Evolutionary conservation across 2,797 vertebrate species (phyloP).

Genomic region (Caiman crocodilus): DNA sequence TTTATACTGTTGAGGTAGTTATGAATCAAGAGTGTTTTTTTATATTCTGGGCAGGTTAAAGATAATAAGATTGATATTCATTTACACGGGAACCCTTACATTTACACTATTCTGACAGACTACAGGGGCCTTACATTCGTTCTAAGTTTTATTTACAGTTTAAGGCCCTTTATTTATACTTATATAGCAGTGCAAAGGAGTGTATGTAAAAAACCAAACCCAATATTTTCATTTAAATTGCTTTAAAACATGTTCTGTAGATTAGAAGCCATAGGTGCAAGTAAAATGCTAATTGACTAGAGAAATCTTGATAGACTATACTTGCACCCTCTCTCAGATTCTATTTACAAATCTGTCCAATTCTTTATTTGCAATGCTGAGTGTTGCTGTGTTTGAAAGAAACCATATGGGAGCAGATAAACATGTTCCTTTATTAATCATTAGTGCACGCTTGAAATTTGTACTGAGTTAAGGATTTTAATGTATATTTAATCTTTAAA

Average conservation of each 20-base stretch:
- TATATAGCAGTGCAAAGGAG: neutral
- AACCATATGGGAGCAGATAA: neutral
- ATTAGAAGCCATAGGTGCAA: neutral
- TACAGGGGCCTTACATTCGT: neutral
- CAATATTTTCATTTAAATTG: neutral
- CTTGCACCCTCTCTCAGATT: neutral
- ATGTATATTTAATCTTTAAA: slow-evolving; percentile 59
- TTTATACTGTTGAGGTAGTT: neutral
- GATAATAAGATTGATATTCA: neutral
- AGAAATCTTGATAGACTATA: neutral
- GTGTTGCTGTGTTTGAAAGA: neutral
- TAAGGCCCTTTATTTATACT: neutral
- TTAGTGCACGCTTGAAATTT: slow-evolving; percentile 17
- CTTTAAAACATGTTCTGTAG: neutral
- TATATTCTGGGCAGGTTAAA: neutral
- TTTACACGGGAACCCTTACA: neutral
- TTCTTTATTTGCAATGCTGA: neutral
- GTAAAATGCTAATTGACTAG: neutral
- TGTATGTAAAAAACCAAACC: neutral
- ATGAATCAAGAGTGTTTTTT: neutral
- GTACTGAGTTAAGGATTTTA: slow-evolving; percentile 54
- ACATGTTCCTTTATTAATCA: neutral
- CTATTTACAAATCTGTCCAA: neutral
- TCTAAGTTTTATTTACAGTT: neutral
- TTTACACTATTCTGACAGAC: neutral